Base-by-base conservation (phyloP, 2,797 vertebrate genomes). In the Lophius americanus region DNA sequence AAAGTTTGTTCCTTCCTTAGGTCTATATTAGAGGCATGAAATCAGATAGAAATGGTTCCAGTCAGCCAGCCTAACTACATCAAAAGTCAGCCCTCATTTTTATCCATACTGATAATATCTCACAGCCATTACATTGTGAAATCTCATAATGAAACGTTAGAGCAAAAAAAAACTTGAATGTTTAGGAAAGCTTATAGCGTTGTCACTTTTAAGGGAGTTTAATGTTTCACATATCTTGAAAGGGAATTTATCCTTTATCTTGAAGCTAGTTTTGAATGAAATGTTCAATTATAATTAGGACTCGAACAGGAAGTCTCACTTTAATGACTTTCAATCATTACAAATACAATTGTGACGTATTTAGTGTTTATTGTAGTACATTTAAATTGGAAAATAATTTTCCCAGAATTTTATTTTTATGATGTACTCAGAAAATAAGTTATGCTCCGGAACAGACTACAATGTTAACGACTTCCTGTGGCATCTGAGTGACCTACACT, bases 401-500 rank as follows among this genome's bases (percentile, higher is more conserved):
- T 23, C 23, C 23, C 23, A 23, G 23, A 23, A 23, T 23, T 23
- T 44, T 12, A 44, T 44, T 44, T 10, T 10, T 44, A 12, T 44
- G 11, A 11, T 12, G 2, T 23, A 23, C 23, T 23, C 23, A 23
- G 23, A 23, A 23, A 23, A 2, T 2, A 11, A 11, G 55, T 11
- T 43, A n/a, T 5, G 8, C 41, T 42, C 9, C 3, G 47, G 7
- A 14, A 37, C 11, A 46, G 14, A 68, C 61, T 6, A 14, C 7
- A 77, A 46, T 53, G 44, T 75, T 49, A 74, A 75, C 56, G 65
- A 52, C 47, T 68, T 72, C 66, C 39, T 51, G 49, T 52, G 54
- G 78, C 77, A 85, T 83, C 76, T 42, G 54, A 75, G 48, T 77
- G 77, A 71, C 66, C 59, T 57, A 5, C 53, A 32, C 55, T 11